phyloP scores from a whole-genome alignment of 2,888 invertebrate genomes.

The Trichopoda pennipes region DNA sequence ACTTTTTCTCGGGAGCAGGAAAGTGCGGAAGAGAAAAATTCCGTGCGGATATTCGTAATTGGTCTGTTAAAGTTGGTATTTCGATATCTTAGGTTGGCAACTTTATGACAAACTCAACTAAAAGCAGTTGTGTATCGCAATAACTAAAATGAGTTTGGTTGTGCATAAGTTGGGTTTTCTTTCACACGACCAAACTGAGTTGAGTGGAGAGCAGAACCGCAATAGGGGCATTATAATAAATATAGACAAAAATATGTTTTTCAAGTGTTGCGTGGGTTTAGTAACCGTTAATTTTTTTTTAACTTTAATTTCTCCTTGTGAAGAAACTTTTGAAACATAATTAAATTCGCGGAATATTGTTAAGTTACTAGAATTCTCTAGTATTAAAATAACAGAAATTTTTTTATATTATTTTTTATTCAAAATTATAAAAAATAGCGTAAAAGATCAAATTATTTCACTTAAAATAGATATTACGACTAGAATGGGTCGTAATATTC shows the following conservation, averaged over 20 bases:
- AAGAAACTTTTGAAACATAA: constrained; percentile 55
- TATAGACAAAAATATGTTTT: constrained; percentile 65
- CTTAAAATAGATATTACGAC: constrained; percentile 51
- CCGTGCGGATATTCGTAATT: too few relatives aligned
- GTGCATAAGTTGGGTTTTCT: too few relatives aligned
- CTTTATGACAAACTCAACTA: too few relatives aligned
- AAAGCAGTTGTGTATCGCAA: too few relatives aligned
- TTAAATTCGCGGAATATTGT: constrained; percentile 56
- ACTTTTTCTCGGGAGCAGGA: too few relatives aligned
- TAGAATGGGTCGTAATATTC: constrained; percentile 35
- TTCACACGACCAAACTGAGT: too few relatives aligned
- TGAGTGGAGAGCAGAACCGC: too few relatives aligned
- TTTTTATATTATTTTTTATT: too few relatives aligned
- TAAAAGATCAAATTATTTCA: constrained; percentile 34
- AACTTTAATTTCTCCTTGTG: constrained; percentile 55
- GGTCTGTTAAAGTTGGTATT: too few relatives aligned
- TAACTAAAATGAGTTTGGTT: too few relatives aligned
- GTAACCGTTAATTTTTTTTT: constrained; percentile 64
- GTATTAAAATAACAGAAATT: neutral
- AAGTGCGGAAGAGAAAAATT: too few relatives aligned
- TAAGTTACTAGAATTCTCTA: constrained; percentile 3
- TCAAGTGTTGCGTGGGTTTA: constrained; percentile 65
- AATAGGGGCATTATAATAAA: neutral
- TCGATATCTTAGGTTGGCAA: too few relatives aligned
- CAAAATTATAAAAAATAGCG: neutral